Conservation (phyloP, 2,888 invertebrate species). For the Coenonympha arcania region DNA sequence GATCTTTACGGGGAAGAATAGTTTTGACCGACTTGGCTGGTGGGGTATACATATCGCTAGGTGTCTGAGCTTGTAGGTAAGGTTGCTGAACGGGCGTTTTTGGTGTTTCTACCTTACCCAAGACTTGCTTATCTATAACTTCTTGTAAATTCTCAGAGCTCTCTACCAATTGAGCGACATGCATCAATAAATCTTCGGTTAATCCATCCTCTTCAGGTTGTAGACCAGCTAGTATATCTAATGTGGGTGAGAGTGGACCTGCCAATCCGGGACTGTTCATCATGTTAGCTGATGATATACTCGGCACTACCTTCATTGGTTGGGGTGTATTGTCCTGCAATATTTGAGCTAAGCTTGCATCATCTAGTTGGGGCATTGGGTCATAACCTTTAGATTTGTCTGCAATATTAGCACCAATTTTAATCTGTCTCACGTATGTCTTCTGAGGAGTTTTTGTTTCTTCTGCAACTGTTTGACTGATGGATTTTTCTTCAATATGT, state of each 20-base stretch:
- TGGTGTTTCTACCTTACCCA: conserved; percentile 63
- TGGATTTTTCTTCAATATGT: conserved; percentile 31
- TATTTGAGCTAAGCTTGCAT: conserved; percentile 66
- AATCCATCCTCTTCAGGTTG: conserved; percentile 79
- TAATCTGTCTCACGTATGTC: conserved; percentile 45
- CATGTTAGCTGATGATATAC: conserved; percentile 44
- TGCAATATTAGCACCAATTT: conserved; percentile 33
- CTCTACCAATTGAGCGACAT: conserved; percentile 82
- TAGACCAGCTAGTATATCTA: conserved; percentile 73
- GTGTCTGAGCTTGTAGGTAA: conserved; percentile 34
- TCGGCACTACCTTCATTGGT: conserved; percentile 47
- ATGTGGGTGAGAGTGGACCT: conserved; percentile 74
- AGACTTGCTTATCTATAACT: conserved; percentile 79
- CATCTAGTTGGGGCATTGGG: conserved; percentile 65
- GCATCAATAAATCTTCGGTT: conserved; percentile 80
- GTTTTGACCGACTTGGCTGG: conserved; percentile 49
- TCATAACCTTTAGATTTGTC: conserved; percentile 58
- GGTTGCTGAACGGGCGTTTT: conserved; percentile 37
- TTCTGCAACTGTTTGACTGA: conserved; percentile 32
- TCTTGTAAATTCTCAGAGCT: conserved; percentile 80
- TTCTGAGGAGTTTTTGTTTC: conserved; percentile 40
- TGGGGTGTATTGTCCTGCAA: conserved; percentile 58
- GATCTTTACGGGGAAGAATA: conserved; percentile 63
- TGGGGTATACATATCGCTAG: conserved; percentile 42
- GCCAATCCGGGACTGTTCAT: conserved; percentile 69